phyloP scores from a whole-genome alignment of 92 coral and sea anemone genomes.

The Nematostella vectensis region DNA sequence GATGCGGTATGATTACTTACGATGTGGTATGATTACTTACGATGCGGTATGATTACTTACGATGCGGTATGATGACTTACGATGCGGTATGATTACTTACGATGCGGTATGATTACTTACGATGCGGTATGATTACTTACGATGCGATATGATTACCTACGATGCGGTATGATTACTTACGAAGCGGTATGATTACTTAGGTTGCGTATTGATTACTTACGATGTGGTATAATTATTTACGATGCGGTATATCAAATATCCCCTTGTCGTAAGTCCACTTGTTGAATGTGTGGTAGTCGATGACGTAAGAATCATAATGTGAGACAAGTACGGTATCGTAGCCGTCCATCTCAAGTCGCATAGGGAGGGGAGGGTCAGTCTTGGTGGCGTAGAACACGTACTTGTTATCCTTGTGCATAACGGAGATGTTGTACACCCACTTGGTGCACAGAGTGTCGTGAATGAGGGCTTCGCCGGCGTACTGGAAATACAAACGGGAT shows the following conservation, averaged over 20 bases:
- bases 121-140: too few relatives aligned
- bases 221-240: slow-evolving; percentile 63
- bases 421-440: slow-evolving; percentile 58
- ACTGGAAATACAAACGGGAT: slow-evolving; percentile 29
- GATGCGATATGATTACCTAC: too few relatives aligned
- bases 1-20: too few relatives aligned
- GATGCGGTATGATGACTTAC: too few relatives aligned
- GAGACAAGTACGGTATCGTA: slow-evolving; percentile 88
- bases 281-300: slow-evolving; percentile 65
- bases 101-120: too few relatives aligned
- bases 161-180: too few relatives aligned
- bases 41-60: too few relatives aligned
- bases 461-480: slow-evolving; percentile 54
- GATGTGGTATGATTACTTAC: too few relatives aligned
- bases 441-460: slow-evolving; percentile 68
- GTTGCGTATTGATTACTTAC: too few relatives aligned
- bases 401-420: slow-evolving; percentile 62
- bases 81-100: too few relatives aligned
- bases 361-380: slow-evolving; percentile 76
- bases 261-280: slow-evolving; percentile 66
- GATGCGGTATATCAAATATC: slow-evolving; percentile 49
- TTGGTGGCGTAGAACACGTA: slow-evolving; percentile 77
- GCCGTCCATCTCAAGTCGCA: slow-evolving; percentile 85
- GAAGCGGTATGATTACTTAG: too few relatives aligned
- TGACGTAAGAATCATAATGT: slow-evolving; percentile 79